Base-by-base conservation (phyloP, 2,888 invertebrate species). In the Bedellia somnulentella region DNA sequence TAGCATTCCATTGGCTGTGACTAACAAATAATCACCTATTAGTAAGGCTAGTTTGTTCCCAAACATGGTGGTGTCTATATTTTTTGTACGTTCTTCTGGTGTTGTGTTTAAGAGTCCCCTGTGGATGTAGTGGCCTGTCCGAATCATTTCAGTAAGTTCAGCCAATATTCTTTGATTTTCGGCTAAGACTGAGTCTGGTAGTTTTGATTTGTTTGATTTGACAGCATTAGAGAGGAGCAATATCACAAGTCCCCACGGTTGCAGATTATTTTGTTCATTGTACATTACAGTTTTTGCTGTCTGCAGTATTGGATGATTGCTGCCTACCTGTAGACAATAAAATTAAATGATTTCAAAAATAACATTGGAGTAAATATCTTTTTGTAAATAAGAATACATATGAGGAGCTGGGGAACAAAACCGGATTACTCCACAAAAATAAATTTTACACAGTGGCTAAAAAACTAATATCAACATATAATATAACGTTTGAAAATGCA, bases 31-130 rank as follows among this genome's bases (percentile, higher is more conserved):
- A 54, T 93, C 93, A 15, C 89, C 93, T 37, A 89, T n/a, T n/a
- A 93, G 73, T 8, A 93, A 79, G 1, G 92, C 90, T 44, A 93
- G 87, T 75, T 92, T 93, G 54, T 93, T 93, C 1, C 92, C 92
- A 57, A 89, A 89, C 50, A 87, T 80, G 70, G 90, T 83, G 34
- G 89, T 87, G 27, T 83, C 82, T 15, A 75, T 68, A 30, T 79
- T 79, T 13, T 73, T 62, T 9, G 70, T 52, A 40, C 80, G 62
- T 21, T 79, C 62, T 42, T 80, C 78, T 2, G 48, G 31, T 0
- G 63, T 53, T 39, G 73, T 57, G 38, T 77, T 76, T n/a, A 76
- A 42, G 4, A 77, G 37, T 2, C 77, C 87, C 57, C 83, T 79
- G 56, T 93, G 93, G 8, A 93, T 83, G 24, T 91, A 79, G 50